phyloP scores from a whole-genome alignment of 2,888 invertebrate genomes.

The Amiota communis region DNA sequence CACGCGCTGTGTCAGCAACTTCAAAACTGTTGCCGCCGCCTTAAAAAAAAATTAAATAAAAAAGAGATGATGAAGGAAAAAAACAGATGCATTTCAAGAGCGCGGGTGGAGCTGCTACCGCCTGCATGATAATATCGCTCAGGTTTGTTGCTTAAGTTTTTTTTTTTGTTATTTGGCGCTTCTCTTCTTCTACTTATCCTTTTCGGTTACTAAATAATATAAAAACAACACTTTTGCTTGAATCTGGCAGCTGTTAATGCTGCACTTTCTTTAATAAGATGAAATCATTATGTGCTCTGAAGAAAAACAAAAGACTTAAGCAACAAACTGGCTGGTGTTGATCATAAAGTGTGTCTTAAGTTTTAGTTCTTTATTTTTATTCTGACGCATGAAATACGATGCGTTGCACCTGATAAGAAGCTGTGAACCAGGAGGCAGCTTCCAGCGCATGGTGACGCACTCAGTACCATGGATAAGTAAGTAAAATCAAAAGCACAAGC shows the following conservation, averaged over 20 bases:
- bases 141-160: slow-evolving; percentile 56
- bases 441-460: slow-evolving; percentile 40
- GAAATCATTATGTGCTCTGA: background rate
- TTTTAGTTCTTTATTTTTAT: no score
- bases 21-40: background rate
- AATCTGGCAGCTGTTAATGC: background rate
- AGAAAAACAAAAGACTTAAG: slow-evolving; percentile 50
- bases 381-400: slow-evolving; percentile 47
- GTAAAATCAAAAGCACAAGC: background rate
- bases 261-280: background rate
- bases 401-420: slow-evolving; percentile 62
- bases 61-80: no score
- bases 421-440: slow-evolving; percentile 11
- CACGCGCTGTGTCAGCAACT: slow-evolving; percentile 18
- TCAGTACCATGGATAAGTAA: slow-evolving; percentile 40
- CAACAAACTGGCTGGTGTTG: slow-evolving; percentile 45
- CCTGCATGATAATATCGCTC: slow-evolving; percentile 5
- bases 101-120: background rate
- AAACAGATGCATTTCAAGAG: no score
- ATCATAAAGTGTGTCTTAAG: no score
- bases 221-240: background rate
- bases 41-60: no score
- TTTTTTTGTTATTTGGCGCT: slow-evolving; percentile 35
- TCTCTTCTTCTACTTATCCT: background rate
- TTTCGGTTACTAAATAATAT: slow-evolving; percentile 1